These are phyloP conservation scores for Acromyrmex echinatior DNA, from an alignment of 1,140 invertebrate genomes.

Conservation along the genomic window DNA sequence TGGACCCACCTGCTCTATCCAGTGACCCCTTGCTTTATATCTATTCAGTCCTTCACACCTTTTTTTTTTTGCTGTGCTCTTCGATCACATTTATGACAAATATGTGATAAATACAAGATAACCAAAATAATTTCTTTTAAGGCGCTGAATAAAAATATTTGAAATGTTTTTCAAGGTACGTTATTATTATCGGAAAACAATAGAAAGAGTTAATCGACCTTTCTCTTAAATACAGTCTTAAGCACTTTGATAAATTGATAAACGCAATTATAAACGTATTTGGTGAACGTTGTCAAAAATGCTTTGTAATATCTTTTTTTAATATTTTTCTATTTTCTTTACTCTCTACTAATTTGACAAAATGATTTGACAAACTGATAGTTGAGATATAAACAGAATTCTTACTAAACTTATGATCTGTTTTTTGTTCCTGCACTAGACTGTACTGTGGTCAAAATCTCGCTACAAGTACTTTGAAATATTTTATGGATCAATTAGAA, in stretches of 20 bases:
- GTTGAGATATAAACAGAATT: not conserved
- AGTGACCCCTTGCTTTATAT: constrained; percentile 30
- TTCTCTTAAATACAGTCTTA: not conserved
- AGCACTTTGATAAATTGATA: constrained; percentile 42
- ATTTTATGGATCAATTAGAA: no score
- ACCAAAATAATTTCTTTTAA: constrained; percentile 16
- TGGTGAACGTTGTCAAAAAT: not conserved
- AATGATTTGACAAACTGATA: not conserved
- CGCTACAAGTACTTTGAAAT: no score
- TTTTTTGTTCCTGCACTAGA: no score
- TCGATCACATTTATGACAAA: constrained; percentile 7
- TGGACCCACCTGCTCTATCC: constrained; percentile 79
- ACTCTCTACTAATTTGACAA: not conserved
- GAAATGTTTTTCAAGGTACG: not conserved
- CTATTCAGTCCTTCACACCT: not conserved
- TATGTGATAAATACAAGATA: not conserved
- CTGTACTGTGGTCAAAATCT: not conserved
- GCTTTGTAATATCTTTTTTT: not conserved
- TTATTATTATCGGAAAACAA: not conserved
- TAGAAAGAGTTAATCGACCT: not conserved
- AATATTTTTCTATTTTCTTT: not conserved
- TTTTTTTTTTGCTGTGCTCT: not conserved
- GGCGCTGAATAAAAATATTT: not conserved
- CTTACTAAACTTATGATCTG: no score
- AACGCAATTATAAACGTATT: not conserved